These are phyloP conservation scores for cattle (Bos taurus) DNA, from an alignment of 2,113 vertebrate genomes.

Conservation along the genomic window ARS-UCD2.0 NC_037337.1:20239001-20239500, in stretches of 20 bases:
- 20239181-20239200: neutral
- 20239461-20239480: neutral
- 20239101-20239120: neutral
- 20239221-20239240: neutral
- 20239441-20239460: neutral
- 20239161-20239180: neutral
- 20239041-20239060: neutral
- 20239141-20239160: neutral
- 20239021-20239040: neutral
- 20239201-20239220: neutral
- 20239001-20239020: neutral
- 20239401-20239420: neutral
- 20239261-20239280: neutral
- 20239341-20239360: neutral
- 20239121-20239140: neutral
- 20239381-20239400: neutral
- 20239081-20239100: neutral
- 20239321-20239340: neutral
- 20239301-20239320: neutral
- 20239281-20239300: neutral
- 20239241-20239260: neutral
- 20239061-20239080: neutral
- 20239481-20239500: neutral
- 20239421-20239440: neutral
- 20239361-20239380: neutral